Evolutionary conservation across 2,113 vertebrate genomes (phyloP).

Genomic region (Plecturocebus donacophilus): DNA sequence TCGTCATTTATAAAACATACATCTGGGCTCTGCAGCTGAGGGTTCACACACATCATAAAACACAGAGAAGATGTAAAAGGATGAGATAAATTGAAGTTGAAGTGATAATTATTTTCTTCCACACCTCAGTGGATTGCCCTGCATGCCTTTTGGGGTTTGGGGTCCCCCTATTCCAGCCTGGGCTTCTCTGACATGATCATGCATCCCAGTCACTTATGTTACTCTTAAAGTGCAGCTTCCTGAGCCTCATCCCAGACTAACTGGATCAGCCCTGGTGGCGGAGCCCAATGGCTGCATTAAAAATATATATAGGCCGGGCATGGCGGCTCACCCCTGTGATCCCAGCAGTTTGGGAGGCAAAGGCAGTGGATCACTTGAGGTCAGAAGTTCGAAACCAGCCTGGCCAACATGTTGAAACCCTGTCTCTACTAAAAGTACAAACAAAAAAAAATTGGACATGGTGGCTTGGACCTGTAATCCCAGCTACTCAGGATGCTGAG

Average conservation of each 20-base stretch:
- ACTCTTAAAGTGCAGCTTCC: neutral
- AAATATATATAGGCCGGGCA: neutral
- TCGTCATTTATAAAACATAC: neutral
- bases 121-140: rapidly evolving
- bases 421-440: neutral
- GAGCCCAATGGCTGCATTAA: neutral
- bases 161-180: neutral
- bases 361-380: neutral
- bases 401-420: neutral
- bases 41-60: neutral
- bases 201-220: neutral
- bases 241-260: neutral
- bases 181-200: neutral
- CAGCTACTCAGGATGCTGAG: neutral
- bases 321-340: neutral
- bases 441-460: neutral
- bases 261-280: no score
- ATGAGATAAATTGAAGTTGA: neutral
- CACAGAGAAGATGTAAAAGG: neutral
- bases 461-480: neutral
- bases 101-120: neutral
- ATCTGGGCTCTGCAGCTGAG: rapidly evolving
- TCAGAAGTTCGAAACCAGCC: neutral
- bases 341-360: neutral
- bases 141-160: rapidly evolving